Conservation (phyloP, 2,797 vertebrate genomes). For the Heliangelus exortis region DNA sequence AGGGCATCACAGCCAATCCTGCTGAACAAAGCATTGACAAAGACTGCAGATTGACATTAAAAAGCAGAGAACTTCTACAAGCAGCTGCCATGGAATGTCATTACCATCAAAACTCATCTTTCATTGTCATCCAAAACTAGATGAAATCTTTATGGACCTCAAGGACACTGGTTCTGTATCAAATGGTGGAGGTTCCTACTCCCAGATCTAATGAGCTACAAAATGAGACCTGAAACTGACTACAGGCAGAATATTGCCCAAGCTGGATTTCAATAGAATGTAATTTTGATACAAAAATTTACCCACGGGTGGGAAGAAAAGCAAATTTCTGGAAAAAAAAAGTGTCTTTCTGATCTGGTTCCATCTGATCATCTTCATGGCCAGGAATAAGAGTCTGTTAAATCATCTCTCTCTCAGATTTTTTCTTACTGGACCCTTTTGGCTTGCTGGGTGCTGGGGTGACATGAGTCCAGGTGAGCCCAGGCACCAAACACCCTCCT, state of each 20-base stretch:
- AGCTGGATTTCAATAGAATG: background rate
- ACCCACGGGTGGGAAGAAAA: background rate
- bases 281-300: background rate
- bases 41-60: background rate
- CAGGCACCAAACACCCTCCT: constrained; percentile 27
- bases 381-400: background rate
- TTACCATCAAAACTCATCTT: background rate
- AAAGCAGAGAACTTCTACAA: background rate
- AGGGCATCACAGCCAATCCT: background rate
- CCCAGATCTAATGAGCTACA: background rate
- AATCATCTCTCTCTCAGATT: background rate
- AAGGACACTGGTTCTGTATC: background rate
- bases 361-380: too few relatives aligned
- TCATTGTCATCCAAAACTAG: background rate
- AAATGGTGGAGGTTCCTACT: background rate
- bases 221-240: background rate
- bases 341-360: background rate
- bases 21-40: background rate
- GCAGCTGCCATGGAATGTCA: background rate
- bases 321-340: background rate
- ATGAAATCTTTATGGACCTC: background rate
- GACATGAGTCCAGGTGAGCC: background rate
- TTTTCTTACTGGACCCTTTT: background rate
- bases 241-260: background rate
- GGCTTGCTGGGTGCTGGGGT: background rate